These are phyloP conservation scores for Listrodromus nycthemerus DNA, from an alignment of 2,888 invertebrate genomes.

Conservation along the genomic window DNA sequence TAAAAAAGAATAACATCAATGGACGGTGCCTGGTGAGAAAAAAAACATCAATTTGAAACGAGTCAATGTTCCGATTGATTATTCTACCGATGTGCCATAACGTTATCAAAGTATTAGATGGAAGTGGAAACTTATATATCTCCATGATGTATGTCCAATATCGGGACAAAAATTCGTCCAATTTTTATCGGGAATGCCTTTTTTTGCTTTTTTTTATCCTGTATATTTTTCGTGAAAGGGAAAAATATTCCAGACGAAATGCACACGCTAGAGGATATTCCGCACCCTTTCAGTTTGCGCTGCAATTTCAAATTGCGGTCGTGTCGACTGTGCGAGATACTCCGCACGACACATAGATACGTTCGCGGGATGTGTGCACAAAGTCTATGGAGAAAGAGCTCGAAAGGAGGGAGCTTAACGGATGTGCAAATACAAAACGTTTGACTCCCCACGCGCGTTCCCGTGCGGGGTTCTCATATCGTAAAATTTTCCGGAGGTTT, in stretches of 20 bases:
- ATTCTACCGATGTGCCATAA: too few species aligned
- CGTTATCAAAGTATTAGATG: too few species aligned
- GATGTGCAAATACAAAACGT: slow-evolving; percentile 65
- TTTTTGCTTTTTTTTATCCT: slow-evolving; percentile 12
- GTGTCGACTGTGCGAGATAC: not conserved
- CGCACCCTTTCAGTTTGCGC: slow-evolving; percentile 30
- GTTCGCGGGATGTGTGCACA: slow-evolving; percentile 52
- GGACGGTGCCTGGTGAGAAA: not conserved
- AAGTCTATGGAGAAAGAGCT: slow-evolving; percentile 39
- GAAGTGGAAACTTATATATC: not conserved
- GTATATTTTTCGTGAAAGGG: not conserved
- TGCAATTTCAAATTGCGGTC: slow-evolving; percentile 53
- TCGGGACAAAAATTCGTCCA: not conserved
- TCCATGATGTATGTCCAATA: not conserved
- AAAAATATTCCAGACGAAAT: slow-evolving; percentile 31
- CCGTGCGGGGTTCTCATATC: slow-evolving; percentile 11
- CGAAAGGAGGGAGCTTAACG: slow-evolving; percentile 45
- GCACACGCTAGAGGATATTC: slow-evolving; percentile 27
- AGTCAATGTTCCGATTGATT: too few species aligned
- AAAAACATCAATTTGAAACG: not conserved
- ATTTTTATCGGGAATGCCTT: not conserved
- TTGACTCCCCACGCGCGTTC: slow-evolving; percentile 43
- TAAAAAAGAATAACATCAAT: not conserved
- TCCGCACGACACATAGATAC: slow-evolving; percentile 39
- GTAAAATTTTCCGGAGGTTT: slow-evolving; percentile 1